Evolutionary conservation across 2,888 invertebrate species (phyloP).

Genomic region (Sesia apiformis): DNA sequence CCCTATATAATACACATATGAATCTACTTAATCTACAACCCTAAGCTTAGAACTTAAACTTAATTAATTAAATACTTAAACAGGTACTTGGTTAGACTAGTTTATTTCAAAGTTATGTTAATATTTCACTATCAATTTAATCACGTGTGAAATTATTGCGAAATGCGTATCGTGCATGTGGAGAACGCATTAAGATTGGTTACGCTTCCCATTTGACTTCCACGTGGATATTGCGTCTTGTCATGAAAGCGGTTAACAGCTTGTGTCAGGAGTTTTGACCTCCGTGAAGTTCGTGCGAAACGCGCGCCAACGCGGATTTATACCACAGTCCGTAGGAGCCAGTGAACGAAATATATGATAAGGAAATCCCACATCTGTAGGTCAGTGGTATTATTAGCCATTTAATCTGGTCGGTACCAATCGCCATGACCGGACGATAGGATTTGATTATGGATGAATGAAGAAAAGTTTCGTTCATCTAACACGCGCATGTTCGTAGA

Average conservation of each 20-base stretch:
- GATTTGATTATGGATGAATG: no score
- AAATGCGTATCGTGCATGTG: conserved; percentile 51
- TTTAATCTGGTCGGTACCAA: no score
- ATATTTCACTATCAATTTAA: conserved; percentile 22
- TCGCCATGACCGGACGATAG: no score
- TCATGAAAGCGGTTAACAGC: conserved; percentile 54
- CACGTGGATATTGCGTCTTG: conserved; percentile 58
- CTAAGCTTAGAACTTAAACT: background rate
- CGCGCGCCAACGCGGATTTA: background rate
- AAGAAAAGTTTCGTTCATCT: no score
- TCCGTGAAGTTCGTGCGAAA: background rate
- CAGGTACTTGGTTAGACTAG: background rate
- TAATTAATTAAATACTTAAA: background rate
- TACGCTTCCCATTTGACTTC: conserved; percentile 67
- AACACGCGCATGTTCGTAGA: no score
- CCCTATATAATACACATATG: background rate
- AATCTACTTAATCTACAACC: background rate
- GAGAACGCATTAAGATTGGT: conserved; percentile 59
- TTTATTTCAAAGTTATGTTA: background rate
- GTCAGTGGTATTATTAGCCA: no score
- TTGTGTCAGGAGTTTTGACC: conserved; percentile 28
- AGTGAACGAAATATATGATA: no score
- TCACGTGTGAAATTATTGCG: conserved; percentile 47
- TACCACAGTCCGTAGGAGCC: no score
- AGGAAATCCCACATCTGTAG: no score